Conservation (phyloP, 2,113 vertebrate species). For the Perognathus longimembris region DNA sequence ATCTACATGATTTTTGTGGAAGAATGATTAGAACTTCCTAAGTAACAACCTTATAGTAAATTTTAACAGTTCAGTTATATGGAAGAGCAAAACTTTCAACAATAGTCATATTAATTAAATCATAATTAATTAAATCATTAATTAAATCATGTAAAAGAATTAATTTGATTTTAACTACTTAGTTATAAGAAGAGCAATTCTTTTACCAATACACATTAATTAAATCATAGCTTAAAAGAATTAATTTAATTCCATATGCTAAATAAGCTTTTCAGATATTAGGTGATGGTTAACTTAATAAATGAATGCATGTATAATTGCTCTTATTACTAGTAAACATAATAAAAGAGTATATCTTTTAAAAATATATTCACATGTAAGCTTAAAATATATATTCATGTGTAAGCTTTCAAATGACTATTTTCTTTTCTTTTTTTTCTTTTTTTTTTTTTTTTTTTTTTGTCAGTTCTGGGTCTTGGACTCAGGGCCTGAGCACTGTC, state of each 20-base stretch:
- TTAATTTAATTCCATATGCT: not conserved
- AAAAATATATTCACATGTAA: not conserved
- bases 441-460: too few relatives aligned
- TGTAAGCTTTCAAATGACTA: not conserved
- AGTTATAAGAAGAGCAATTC: not conserved
- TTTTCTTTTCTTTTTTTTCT: slow-evolving; percentile 20
- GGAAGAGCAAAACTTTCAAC: not conserved
- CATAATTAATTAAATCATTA: not conserved
- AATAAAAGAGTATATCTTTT: not conserved
- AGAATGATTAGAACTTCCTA: not conserved
- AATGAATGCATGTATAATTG: not conserved
- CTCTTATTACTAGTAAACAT: not conserved
- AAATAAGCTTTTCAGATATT: not conserved
- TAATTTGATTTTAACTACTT: not conserved
- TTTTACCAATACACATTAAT: not conserved
- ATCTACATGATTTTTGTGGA: not conserved
- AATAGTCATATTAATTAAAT: not conserved
- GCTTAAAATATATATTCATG: not conserved
- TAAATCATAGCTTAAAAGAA: slow-evolving; percentile 22
- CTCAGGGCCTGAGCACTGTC: too few relatives aligned
- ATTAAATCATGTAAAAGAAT: slow-evolving; percentile 13
- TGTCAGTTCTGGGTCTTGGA: too few relatives aligned
- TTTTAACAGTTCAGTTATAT: not conserved
- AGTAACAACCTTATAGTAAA: not conserved
- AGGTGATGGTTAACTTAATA: slow-evolving; percentile 17